A percentile compares a stretch with the other conserved stretches of the same genome.
phyloP scores from a whole-genome alignment of 2,113 vertebrate species.

The pig (Sus scrofa) region T2T-Sscrofa CM000819.6:27849001-27849500 shows the following conservation, averaged over 20 bases:
- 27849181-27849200: too few relatives aligned
- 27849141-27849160: too few relatives aligned
- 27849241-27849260: too few relatives aligned
- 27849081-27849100: too few relatives aligned
- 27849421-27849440: neutral
- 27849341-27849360: neutral
- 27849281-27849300: too few relatives aligned
- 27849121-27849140: too few relatives aligned
- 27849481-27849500: neutral
- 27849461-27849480: neutral
- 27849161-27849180: too few relatives aligned
- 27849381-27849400: neutral
- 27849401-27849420: neutral
- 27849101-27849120: too few relatives aligned
- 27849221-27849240: too few relatives aligned
- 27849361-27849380: neutral
- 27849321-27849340: neutral
- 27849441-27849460: neutral
- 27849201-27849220: too few relatives aligned
- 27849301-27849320: neutral
- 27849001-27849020: neutral
- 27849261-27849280: too few relatives aligned
- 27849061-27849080: neutral
- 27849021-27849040: conserved; percentile 9
- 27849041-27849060: neutral